Percentiles rank a stretch among this genome's conserved stretches.
These are phyloP conservation scores for Muscidifurax raptorellus DNA, from an alignment of 1,140 invertebrate species.

Conservation along the genomic window DNA sequence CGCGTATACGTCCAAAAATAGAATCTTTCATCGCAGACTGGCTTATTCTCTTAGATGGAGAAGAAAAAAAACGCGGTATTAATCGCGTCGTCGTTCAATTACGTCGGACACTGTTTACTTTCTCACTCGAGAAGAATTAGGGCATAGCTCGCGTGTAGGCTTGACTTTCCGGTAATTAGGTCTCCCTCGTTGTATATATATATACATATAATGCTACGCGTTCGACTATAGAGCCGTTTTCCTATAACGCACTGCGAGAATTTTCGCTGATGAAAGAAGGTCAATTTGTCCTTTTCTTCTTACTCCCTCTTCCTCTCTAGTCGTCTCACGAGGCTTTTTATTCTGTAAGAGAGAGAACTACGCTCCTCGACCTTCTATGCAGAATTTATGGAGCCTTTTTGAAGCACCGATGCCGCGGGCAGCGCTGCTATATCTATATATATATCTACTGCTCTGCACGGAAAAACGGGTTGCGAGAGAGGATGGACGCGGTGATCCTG, in stretches of 20 bases:
- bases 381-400: conserved; percentile 33
- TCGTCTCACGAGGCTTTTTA: neutral
- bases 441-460: neutral
- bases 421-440: no score
- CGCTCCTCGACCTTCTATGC: conserved; percentile 39
- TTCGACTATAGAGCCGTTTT: neutral
- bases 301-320: neutral
- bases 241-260: neutral
- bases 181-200: neutral
- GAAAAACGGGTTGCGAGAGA: no score
- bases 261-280: conserved; percentile 18
- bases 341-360: neutral
- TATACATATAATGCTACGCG: neutral
- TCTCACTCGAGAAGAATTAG: neutral
- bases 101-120: neutral
- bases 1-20: neutral
- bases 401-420: neutral
- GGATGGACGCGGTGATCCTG: no score
- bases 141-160: no score
- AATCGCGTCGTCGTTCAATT: neutral
- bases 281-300: neutral
- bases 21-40: no score
- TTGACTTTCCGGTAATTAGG: neutral
- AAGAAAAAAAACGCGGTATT: neutral
- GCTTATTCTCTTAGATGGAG: no score